Base-by-base conservation (phyloP, 2,113 vertebrate genomes). In the Elephantulus edwardii region DNA sequence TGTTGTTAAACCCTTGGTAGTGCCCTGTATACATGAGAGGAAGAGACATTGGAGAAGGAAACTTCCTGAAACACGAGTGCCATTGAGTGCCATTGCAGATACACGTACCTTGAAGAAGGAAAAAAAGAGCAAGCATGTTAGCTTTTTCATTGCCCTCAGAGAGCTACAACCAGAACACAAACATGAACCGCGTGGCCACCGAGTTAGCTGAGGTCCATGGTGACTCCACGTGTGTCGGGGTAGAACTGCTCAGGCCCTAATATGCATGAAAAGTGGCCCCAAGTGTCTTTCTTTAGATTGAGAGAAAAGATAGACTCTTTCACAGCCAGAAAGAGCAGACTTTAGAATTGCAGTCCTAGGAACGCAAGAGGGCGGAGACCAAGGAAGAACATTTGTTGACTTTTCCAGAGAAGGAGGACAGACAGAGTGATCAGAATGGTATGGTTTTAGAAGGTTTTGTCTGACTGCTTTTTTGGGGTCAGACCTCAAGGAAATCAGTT, bases 341-440 rank as follows among this genome's bases (percentile, higher is more conserved):
- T 74, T 68, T 76, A 81, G 33, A 52, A 66, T 68, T 28, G 7
- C 12, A 72, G 33, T 10, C 20, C 24, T 78, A 20, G 70, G 33
- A 78, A 48, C 58, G 9, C 28, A 72, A 82, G 83, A 52, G 46
- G 33, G 7, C 70, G 35, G 28, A 62, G 8, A 75, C 24, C 28
- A 68, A 35, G 64, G 3, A 33, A 56, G 77, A 89, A 40, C 42
- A 56, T 20, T 10, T n/a, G 33, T 70, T 83, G 93, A 35, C 30
- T 81, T 95, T 92, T 83, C 44, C 48, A 44, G 62, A 95, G 48
- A 35, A 79, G 42, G 12, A 91, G 30, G 28, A 17, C 6, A 81
- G 33, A 9, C 22, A 28, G 8, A 14, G 30, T 10, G 8, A 84
- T 62, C 46, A 72, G 74, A 83, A 16, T 24, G 48, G 58, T 40